A percentile compares a stretch with the other conserved stretches of the same genome.
These are phyloP conservation scores for Phragmatobia fuliginosa DNA, from an alignment of 2,888 invertebrate genomes.

Conservation along the genomic window DNA sequence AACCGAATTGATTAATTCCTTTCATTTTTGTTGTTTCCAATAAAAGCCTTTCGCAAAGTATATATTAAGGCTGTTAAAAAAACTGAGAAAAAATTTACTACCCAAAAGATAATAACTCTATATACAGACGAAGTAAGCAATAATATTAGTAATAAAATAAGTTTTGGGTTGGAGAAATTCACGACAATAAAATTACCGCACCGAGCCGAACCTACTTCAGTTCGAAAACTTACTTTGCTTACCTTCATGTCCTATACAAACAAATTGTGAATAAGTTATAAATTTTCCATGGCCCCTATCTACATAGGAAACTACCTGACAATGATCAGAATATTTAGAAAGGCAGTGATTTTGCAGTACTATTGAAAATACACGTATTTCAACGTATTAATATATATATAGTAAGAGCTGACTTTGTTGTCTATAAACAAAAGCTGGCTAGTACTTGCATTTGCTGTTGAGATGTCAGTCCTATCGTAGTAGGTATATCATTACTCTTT, in stretches of 20 bases:
- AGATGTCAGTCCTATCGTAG: conserved; percentile 53
- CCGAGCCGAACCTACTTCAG: conserved; percentile 14
- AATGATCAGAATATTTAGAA: neutral
- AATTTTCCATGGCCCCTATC: conserved; percentile 11
- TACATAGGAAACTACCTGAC: neutral
- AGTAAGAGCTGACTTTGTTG: neutral
- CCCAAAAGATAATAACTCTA: neutral
- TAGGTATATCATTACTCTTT: conserved; percentile 73
- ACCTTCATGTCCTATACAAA: conserved; percentile 38
- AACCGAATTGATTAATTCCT: no score
- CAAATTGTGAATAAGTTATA: conserved; percentile 46
- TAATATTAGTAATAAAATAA: neutral
- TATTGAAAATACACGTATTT: neutral
- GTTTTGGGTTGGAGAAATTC: conserved; percentile 14
- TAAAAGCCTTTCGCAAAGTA: no score
- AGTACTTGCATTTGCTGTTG: conserved; percentile 13
- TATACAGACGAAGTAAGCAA: neutral
- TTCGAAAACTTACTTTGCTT: conserved; percentile 41
- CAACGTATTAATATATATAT: no score
- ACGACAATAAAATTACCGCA: conserved; percentile 31
- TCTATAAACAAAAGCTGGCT: conserved; percentile 13
- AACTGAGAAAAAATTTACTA: neutral
- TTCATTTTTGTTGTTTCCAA: no score
- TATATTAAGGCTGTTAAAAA: neutral
- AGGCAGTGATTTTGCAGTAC: neutral